These are phyloP conservation scores for Clivina fossor DNA, from an alignment of 2,888 invertebrate genomes.

Conservation along the genomic window DNA sequence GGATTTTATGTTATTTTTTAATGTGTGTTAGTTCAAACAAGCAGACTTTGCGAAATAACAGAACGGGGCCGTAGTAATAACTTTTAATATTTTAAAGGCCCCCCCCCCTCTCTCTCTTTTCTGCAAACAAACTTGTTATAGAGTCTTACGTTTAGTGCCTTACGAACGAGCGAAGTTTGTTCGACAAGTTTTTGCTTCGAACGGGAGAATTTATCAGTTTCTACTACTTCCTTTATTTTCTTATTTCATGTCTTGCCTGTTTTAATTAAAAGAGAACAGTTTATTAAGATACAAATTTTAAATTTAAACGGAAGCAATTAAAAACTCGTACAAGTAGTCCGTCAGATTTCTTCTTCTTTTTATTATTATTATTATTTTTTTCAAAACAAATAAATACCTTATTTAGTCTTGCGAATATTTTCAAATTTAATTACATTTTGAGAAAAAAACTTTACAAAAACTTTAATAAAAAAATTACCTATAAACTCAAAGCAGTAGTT, in stretches of 20 bases:
- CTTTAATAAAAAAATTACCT: too few species aligned
- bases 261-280: slow-evolving; percentile 16
- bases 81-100: slow-evolving; percentile 24
- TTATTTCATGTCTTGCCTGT: slow-evolving; percentile 8
- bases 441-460: too few species aligned
- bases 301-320: slow-evolving; percentile 8
- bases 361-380: too few species aligned
- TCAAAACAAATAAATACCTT: too few species aligned
- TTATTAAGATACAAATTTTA: slow-evolving; percentile 9
- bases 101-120: too few species aligned
- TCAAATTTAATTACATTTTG: too few species aligned
- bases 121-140: slow-evolving; percentile 18
- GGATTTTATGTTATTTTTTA: too few species aligned
- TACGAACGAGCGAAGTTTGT: slow-evolving; percentile 19
- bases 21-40: too few species aligned
- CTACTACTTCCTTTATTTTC: slow-evolving; percentile 10
- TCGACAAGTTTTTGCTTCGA: slow-evolving; percentile 18
- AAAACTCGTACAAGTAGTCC: not conserved
- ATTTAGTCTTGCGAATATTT: too few species aligned
- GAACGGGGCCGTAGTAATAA: not conserved
- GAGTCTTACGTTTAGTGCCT: slow-evolving; percentile 19
- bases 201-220: slow-evolving; percentile 17
- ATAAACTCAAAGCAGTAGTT: too few species aligned
- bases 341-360: too few species aligned
- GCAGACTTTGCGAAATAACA: too few species aligned